Evolutionary conservation across 2,797 vertebrate genomes (phyloP), one percentile per base, ranked within the genome.

Genomic region (Typhlichthys eigenmanni): DNA sequence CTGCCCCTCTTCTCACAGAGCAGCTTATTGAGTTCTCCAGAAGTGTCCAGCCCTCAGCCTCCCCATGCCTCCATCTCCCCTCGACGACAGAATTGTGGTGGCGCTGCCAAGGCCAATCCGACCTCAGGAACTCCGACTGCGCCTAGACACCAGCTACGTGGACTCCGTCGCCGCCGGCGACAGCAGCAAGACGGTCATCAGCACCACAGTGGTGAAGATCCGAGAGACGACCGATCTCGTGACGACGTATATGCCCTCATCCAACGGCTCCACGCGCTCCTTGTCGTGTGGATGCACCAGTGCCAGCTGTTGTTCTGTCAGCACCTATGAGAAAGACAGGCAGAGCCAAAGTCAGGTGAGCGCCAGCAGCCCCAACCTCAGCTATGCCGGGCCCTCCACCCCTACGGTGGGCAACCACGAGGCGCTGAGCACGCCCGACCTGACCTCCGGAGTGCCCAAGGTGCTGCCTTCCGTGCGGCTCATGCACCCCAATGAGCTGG

Each of bases 21-120:
- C 77, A 72, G 80, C 83, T 91, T 92, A 91, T 92, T 91, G 93
- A 94, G 89, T 98, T 97, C 94, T 95, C 93, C 89, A 65, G 93
- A 93, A 90, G 81, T 82, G 88, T 93, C 91, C 92, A 92, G 91
- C 91, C 85, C 87, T 95, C 95, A 91, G 95, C 94, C 91, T 97
- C 95, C 95, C 94, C 95, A 99, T 99, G 98, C 97, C 98, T 98
- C 98, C 98, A 58, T 95, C 96, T 95, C 96, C 98, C 88, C 94
- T 99, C 83, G 97, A 99, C 94, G 95, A 96, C 95, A 97, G 96
- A 95, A 95, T 99, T 94, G 95, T 98, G 91, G 96, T 97, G 94
- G 94, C 95, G 93, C 93, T 98, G 88, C 94, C 95, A 68, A 95
- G 96, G 95, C 96, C 96, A 46, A 94, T 96, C 89, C 94, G 97